Evolutionary conservation across 1,140 invertebrate genomes (phyloP).

Genomic region (Pseudomyrmex flavicornis): DNA sequence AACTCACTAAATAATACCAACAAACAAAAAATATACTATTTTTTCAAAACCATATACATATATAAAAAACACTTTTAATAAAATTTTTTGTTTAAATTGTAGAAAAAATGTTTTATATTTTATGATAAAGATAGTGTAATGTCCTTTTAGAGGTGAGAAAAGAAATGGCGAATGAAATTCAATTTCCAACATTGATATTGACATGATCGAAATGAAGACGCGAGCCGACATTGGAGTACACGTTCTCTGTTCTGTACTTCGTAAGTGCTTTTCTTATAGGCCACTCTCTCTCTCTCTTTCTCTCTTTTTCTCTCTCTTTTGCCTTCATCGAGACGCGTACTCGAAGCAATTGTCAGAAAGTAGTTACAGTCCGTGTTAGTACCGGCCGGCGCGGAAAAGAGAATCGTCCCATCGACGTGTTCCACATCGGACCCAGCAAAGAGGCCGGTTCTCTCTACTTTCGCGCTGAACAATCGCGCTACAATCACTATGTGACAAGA

Average conservation of each 20-base stretch:
- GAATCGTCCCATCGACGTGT: constrained; percentile 59
- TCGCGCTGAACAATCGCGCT: constrained; percentile 41
- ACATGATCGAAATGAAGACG: constrained; percentile 29
- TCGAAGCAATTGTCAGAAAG: constrained; percentile 17
- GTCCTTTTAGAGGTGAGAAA: neutral
- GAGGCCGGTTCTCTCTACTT: constrained; percentile 57
- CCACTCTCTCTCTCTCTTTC: constrained; percentile 4
- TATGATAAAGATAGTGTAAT: neutral
- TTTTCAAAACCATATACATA: neutral
- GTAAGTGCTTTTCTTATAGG: constrained; percentile 67
- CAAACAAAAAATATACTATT: neutral
- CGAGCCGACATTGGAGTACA: constrained; percentile 45
- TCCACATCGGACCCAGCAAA: constrained; percentile 42
- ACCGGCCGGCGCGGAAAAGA: constrained; percentile 25
- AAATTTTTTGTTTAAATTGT: too few species aligned
- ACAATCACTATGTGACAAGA: constrained; percentile 59
- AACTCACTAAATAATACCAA: neutral
- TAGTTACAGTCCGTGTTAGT: constrained; percentile 44
- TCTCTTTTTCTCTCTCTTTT: neutral
- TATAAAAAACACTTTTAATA: neutral
- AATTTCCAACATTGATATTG: constrained; percentile 41
- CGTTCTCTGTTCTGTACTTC: constrained; percentile 64
- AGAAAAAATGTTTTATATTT: too few species aligned
- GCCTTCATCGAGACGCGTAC: constrained; percentile 19
- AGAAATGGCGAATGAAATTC: constrained; percentile 4